Conservation (phyloP, 2,797 vertebrate species). For the Tragelaphus oryx region DNA sequence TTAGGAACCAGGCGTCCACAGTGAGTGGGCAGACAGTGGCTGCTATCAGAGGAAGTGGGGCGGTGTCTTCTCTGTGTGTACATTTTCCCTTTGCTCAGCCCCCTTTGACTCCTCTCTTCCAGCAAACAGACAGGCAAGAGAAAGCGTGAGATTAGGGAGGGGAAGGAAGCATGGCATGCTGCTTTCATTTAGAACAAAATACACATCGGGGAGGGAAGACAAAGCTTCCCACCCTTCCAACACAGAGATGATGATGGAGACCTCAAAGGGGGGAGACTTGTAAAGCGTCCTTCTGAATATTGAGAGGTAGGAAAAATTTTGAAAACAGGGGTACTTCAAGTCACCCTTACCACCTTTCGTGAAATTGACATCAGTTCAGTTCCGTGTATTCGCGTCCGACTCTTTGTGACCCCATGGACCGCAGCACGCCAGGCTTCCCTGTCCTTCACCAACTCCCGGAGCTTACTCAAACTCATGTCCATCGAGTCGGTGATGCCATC, state of each 20-base stretch:
- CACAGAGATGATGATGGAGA: rapidly evolving
- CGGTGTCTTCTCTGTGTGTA: not conserved
- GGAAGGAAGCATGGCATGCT: rapidly evolving
- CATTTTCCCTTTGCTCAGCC: not conserved
- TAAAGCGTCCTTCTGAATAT: rapidly evolving
- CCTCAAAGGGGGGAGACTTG: rapidly evolving
- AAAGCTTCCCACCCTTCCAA: not conserved
- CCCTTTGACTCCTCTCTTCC: rapidly evolving
- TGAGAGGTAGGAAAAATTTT: not conserved
- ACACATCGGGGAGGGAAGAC: not conserved
- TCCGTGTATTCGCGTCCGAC: rapidly evolving
- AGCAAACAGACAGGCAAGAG: not conserved
- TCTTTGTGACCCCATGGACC: not conserved
- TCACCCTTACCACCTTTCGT: rapidly evolving
- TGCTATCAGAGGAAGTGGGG: not conserved
- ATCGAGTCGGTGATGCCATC: not conserved
- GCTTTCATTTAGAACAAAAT: not conserved
- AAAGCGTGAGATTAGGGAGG: not conserved
- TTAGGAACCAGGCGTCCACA: not conserved
- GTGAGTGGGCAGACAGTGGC: rapidly evolving
- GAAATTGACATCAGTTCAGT: not conserved
- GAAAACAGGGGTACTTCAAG: rapidly evolving
- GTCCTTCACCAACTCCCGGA: not conserved
- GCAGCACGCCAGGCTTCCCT: not conserved
- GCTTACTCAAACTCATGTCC: not conserved